Base-by-base conservation (phyloP, 2,113 vertebrate species). In the Mustelus asterias region DNA sequence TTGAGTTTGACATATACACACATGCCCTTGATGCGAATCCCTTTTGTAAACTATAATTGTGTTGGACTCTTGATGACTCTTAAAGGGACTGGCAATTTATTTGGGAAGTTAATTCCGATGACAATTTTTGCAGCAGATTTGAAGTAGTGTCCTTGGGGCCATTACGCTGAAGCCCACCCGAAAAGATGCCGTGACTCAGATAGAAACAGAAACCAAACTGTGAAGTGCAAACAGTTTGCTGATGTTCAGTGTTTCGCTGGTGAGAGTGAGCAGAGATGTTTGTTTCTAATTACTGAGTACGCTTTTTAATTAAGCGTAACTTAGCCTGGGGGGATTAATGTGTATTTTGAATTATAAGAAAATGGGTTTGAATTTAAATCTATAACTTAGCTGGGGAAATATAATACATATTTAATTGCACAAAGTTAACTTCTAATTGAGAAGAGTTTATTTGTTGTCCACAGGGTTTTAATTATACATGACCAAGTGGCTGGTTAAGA, bases 401-500 rank as follows among this genome's bases (percentile, higher is more conserved):
- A 60, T 37, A 65, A 65, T 92, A 33, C 89, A 92, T 92, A 92
- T 37, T 90, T 92, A 92, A 92, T 92, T 92, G 89, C 89, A 37
- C 29, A 65, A 63, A 65, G 29, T 92, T 92, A 63, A 65, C 89
- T 65, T 63, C n/a, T 92, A 63, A 92, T 92, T 92, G 63, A 92
- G 33, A 16, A 33, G 33, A 65, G 29, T 92, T 63, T 63, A 65
- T 92, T n/a, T 18, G 33, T 37, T 89, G 88, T 90, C 88, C 88
- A 90, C 26, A 33, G 48, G 88, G 54, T 54, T 90, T 92, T 58
- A 92, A 3, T 65, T 65, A 18, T 20, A 92, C 89, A 92, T 33
- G 29, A 60, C 29, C 33, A 63, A 92, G 54, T 92, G 58, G 89
- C 58, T 54, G n/a, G 20, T 33, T 18, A 65, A 92, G 89, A 63